Base-by-base conservation (phyloP, 2,888 invertebrate species). In the Salticus scenicus region DNA sequence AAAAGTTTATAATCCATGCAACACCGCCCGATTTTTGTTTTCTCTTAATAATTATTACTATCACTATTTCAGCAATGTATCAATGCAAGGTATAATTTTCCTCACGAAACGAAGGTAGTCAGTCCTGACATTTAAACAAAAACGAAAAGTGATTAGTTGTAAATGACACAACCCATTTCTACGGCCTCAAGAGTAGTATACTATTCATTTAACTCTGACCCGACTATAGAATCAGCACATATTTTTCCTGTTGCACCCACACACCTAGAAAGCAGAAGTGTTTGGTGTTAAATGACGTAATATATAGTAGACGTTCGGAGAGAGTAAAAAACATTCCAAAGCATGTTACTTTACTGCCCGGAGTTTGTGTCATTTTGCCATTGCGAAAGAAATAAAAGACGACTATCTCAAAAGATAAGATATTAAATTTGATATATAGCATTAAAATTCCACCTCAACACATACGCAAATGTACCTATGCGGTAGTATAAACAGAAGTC, bases 221-320 rank as follows among this genome's bases (percentile, higher is more conserved):
- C 57, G 57, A 57, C 37, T 24, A 20, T 24, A 8, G 47, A 24
- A 24, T 57, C 57, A 5, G 57, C 57, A 57, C 24, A 57, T 20
- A 57, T 57, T 57, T 57, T 57, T 20, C 57, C 7, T 24, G 57
- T 57, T 57, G 57, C 57, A 57, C 57, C 57, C 57, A 57, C 57
- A 57, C 57, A 57, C 57, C 57, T 57, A 57, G 24, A 7, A 20
- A 24, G 17, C 14, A 12, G 37, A 47, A 7, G 37, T 10, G 37
- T 7, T 37, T 10, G 4, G 42, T 17, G 37, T 37, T 17, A 47
- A 2, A 17, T 57, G 57, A 57, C 57, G 57, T 24, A 57, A 57
- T 24, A 57, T 24, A 24, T 57, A 57, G 24, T 12, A 12, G 47
- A 17, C n/a, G n/a, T n/a, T n/a, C n/a, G n/a, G n/a, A n/a, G n/a